A percentile compares a stretch with the other conserved stretches of the same genome.
These are phyloP conservation scores for Ptyas mucosa DNA, from an alignment of 2,113 vertebrate genomes.

Conservation along the genomic window DNA sequence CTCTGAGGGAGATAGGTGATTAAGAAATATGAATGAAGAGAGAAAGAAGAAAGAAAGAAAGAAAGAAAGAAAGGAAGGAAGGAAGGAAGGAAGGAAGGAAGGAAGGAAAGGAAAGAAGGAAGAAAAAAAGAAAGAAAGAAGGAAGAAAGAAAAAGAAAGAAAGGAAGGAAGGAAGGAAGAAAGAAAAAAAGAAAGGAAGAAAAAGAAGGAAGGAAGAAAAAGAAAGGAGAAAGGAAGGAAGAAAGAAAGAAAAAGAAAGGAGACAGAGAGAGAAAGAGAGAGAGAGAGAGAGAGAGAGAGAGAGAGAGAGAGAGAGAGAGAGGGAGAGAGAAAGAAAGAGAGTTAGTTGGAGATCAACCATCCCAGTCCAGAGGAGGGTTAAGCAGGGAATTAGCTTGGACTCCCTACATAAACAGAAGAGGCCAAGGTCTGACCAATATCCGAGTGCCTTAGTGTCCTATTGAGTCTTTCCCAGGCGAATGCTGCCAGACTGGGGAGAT, in stretches of 20 bases:
- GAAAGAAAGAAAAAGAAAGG: fast-evolving
- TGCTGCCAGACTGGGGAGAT: background rate
- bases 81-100: too few relatives aligned
- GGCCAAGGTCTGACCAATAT: too few relatives aligned
- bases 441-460: too few relatives aligned
- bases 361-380: background rate
- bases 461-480: too few relatives aligned
- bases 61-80: too few relatives aligned
- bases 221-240: background rate
- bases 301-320: too few relatives aligned
- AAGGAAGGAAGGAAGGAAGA: too few relatives aligned
- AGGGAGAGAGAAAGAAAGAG: too few relatives aligned
- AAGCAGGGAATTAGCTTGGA: too few relatives aligned
- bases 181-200: background rate
- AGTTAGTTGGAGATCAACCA: background rate
- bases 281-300: background rate
- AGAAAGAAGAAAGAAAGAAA: background rate
- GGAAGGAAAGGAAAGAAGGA: background rate
- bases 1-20: too few relatives aligned
- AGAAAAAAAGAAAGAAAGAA: background rate
- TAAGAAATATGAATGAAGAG: background rate
- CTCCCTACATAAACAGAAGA: too few relatives aligned
- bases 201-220: background rate
- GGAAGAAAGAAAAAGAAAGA: background rate
- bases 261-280: fast-evolving